These are phyloP conservation scores for Lampris incognitus DNA, from an alignment of 2,113 vertebrate genomes.

Conservation along the genomic window DNA sequence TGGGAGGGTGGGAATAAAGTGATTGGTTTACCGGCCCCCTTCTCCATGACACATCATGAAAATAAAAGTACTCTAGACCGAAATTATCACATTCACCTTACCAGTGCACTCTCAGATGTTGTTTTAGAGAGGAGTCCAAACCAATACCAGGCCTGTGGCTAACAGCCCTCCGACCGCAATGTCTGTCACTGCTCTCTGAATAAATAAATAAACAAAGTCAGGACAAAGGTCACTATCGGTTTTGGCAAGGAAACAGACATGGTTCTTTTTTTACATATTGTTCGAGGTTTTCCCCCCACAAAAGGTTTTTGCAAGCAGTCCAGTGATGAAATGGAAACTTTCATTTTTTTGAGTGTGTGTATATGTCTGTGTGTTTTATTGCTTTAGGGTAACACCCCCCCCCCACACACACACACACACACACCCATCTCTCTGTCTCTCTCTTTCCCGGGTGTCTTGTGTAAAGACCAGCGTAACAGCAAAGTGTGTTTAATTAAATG, in stretches of 20 bases:
- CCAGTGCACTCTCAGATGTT: conserved; percentile 80
- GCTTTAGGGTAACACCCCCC: conserved; percentile 17
- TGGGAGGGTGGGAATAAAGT: conserved; percentile 69
- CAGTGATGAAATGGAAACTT: conserved; percentile 61
- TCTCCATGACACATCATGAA: conserved; percentile 83
- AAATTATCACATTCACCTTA: conserved; percentile 86
- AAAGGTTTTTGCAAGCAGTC: conserved; percentile 38
- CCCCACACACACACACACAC: no score
- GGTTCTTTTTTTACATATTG: conserved; percentile 52
- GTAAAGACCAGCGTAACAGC: conserved; percentile 29
- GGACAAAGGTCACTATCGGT: conserved; percentile 79
- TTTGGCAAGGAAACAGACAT: conserved; percentile 66
- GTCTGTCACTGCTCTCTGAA: conserved; percentile 75
- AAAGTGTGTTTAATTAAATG: conserved; percentile 20
- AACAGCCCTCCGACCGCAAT: conserved; percentile 74
- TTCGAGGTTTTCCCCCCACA: conserved; percentile 31
- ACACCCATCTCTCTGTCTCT: background rate
- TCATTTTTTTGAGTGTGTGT: conserved; percentile 28
- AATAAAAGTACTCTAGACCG: conserved; percentile 80
- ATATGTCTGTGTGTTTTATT: conserved; percentile 30
- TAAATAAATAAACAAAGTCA: conserved; percentile 82
- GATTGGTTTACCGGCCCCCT: conserved; percentile 81
- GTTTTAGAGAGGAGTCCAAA: conserved; percentile 81
- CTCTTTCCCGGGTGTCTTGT: conserved; percentile 4
- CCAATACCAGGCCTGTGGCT: conserved; percentile 77